These are phyloP conservation scores for Amblyopsis hoosieri DNA, from an alignment of 2,797 vertebrate genomes.

Conservation along the genomic window DNA sequence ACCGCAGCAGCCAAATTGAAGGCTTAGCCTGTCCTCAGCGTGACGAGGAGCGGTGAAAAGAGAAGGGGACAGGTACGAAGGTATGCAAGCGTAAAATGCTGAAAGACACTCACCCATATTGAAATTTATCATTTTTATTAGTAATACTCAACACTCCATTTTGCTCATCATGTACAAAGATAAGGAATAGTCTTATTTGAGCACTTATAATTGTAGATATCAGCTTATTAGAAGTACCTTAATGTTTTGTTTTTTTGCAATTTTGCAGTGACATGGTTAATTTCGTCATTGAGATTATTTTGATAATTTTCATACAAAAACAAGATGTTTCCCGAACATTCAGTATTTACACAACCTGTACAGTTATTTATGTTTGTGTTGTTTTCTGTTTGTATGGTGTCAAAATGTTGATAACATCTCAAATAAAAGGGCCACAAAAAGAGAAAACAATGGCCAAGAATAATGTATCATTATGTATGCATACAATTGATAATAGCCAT, in stretches of 20 bases:
- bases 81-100: neutral
- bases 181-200: slow-evolving; percentile 80
- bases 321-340: slow-evolving; percentile 69
- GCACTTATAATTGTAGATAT: slow-evolving; percentile 79
- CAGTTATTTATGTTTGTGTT: slow-evolving; percentile 75
- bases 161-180: slow-evolving; percentile 82
- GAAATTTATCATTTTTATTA: slow-evolving; percentile 78
- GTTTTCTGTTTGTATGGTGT: slow-evolving; percentile 70
- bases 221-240: slow-evolving; percentile 80
- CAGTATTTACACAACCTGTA: slow-evolving; percentile 85
- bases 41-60: neutral
- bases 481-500: slow-evolving; percentile 68
- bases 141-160: slow-evolving; percentile 84
- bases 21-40: slow-evolving; percentile 5
- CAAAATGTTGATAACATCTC: slow-evolving; percentile 76
- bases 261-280: slow-evolving; percentile 76
- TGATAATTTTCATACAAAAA: slow-evolving; percentile 76
- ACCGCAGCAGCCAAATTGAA: slow-evolving; percentile 5
- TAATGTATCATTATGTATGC: slow-evolving; percentile 58
- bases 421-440: slow-evolving; percentile 79
- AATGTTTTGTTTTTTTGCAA: slow-evolving; percentile 67
- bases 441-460: slow-evolving; percentile 74
- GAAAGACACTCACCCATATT: slow-evolving; percentile 45
- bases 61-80: neutral
- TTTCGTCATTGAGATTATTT: slow-evolving; percentile 76